Evolutionary conservation across 1,140 invertebrate species (phyloP).

Genomic region (Penaeus indicus): DNA sequence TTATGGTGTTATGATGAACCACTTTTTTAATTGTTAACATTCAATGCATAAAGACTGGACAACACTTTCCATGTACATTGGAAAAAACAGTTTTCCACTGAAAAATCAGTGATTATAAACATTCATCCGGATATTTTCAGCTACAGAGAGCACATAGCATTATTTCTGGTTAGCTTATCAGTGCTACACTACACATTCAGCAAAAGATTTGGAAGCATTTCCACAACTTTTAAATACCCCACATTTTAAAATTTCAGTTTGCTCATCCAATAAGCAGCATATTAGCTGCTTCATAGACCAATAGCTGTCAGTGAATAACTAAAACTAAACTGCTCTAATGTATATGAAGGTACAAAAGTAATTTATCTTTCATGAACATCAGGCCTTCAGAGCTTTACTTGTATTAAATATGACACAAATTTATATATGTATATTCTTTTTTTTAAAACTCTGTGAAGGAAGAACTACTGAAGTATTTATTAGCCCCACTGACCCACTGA

Average conservation of each 20-base stretch:
- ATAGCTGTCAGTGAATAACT: background rate
- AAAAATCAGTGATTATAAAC: constrained; percentile 37
- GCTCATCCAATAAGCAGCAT: constrained; percentile 9
- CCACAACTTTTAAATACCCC: constrained; percentile 5
- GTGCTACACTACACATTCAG: constrained; percentile 36
- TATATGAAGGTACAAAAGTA: constrained; percentile 48
- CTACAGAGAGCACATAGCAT: constrained; percentile 29
- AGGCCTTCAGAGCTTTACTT: constrained; percentile 39
- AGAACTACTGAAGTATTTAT: constrained; percentile 44
- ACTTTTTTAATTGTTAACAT: background rate
- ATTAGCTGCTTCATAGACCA: background rate
- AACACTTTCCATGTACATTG: constrained; percentile 37
- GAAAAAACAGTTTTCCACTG: constrained; percentile 29
- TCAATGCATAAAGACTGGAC: constrained; percentile 11
- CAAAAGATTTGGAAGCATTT: constrained; percentile 17
- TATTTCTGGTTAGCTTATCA: constrained; percentile 19
- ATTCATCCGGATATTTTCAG: constrained; percentile 15
- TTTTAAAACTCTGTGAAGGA: constrained; percentile 27
- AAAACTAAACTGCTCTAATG: constrained; percentile 29
- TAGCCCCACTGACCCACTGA: constrained; percentile 27
- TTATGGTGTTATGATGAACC: constrained; percentile 15
- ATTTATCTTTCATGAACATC: constrained; percentile 37
- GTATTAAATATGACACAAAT: no score
- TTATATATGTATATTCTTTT: constrained; percentile 17
- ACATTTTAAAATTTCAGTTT: constrained; percentile 1